Evolutionary conservation across 1,140 invertebrate genomes (phyloP), one percentile per base, ranked within the genome.

Genomic region (Bombus waltoni): DNA sequence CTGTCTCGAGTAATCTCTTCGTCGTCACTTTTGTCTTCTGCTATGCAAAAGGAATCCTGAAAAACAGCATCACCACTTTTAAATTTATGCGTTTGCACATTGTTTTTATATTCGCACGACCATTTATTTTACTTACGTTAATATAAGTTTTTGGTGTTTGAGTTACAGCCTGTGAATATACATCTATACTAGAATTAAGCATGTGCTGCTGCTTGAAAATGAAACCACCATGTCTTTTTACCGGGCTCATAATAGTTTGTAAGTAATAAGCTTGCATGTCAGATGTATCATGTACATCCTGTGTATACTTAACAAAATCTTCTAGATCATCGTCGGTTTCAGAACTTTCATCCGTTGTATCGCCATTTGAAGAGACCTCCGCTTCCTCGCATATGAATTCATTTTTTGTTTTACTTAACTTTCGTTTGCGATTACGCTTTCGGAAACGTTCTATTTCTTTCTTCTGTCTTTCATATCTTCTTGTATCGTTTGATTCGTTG

Each of bases 211-310:
- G 59, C 38, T 87, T 92, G 6, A 95, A 88, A 65, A 92, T 3
- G 76, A 94, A 95, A 11, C 76, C 87, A 0, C 89, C 87, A 2
- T 77, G 62, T 76, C 28, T 79, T 62, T 80, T 87, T 0, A 72
- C 4, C 1, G 93, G 94, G 80, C 94, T 94, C 47, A 94, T 96
- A 5, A 96, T 89, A 35, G 96, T 96, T 85, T 96, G 95, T 38
- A 97, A 91, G 92, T 97, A 97, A 85, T 96, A 94, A 9, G 95
- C 96, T 44, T 95, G 93, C 94, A 96, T 96, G 84, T 96, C 95
- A 22, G 94, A 85, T 47, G 92, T 57, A 71, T 95, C 94, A 10
- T 95, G 92, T 11, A 93, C 87, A 57, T 95, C 92, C 79, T 95
- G 95, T 2, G 94, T 93, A 47, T 95, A 90, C 81, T 94, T 95